phyloP scores from a whole-genome alignment of 2,888 invertebrate genomes.

The Serripes groenlandicus region DNA sequence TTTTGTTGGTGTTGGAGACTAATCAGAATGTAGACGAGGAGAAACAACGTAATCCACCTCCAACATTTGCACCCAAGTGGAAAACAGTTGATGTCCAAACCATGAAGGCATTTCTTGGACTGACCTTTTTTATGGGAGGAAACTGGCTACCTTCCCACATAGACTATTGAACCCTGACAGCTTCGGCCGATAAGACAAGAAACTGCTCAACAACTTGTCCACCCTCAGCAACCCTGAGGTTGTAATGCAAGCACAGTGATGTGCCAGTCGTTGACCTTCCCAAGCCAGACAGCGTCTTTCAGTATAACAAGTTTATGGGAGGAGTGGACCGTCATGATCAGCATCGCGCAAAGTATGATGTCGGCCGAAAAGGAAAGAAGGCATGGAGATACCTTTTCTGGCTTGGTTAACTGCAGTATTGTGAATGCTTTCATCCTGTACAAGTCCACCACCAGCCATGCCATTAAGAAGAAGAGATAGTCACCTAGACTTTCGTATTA shows the following conservation, averaged over 20 bases:
- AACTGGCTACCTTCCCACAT: constrained; percentile 31
- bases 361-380: constrained; percentile 35
- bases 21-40: constrained; percentile 60
- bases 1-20: too few species aligned
- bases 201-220: too few species aligned
- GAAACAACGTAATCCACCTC: constrained; percentile 31
- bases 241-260: too few species aligned
- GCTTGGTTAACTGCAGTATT: constrained; percentile 37
- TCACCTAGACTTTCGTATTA: constrained; percentile 42
- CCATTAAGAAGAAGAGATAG: constrained; percentile 2
- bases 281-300: constrained; percentile 21
- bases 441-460: not conserved
- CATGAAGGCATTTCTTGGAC: constrained; percentile 52
- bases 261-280: too few species aligned
- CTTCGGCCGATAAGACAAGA: too few species aligned
- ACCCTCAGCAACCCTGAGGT: too few species aligned
- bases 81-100: constrained; percentile 7
- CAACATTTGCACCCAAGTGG: constrained; percentile 45
- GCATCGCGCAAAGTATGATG: constrained; percentile 14
- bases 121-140: constrained; percentile 46
- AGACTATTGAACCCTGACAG: too few species aligned
- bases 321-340: constrained; percentile 51
- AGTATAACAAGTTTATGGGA: constrained; percentile 43
- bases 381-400: constrained; percentile 39
- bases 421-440: constrained; percentile 52